Evolutionary conservation across 2,797 vertebrate species (phyloP), one percentile per base, ranked within the genome.

Genomic region (Gorsachius magnificus): DNA sequence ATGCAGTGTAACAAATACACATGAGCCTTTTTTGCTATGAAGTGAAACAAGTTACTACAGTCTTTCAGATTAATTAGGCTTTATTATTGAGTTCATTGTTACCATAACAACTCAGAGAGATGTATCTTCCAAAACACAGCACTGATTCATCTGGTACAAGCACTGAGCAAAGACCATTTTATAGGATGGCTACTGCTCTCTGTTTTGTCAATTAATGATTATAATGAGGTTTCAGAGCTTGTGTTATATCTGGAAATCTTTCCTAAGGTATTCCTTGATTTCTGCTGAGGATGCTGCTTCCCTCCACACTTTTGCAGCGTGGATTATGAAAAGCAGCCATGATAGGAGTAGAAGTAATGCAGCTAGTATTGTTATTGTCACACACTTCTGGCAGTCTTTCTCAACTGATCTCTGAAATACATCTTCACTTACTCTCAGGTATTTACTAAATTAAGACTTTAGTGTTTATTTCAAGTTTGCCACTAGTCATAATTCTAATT

Each of bases 41-140:
- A 94, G 72, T 90, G 83, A 91, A 96, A 93, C 51, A 81, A 91
- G 79, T 84, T 60, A 35, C 35, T 89, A 12, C 35, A 79, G 57
- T 63, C 89, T 96, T 91, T 92, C 54, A 69, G 58, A 94, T 94
- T 96, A 96, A 93, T 95, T 96, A 72, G 89, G 58, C 56, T 93
- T 91, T 82, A 86, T 93, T 25, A 0, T 83, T 0, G 5, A 86
- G 84, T 79, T 92, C 94, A 74, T 96, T 97, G 97, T 97, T 97
- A 84, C 97, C 96, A 96, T 97, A 97, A 97, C 96, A 95, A 97
- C 97, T 94, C 51, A 5, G 61, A 87, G 75, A 90, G 85, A 94
- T 74, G 45, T 28, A 64, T 93, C 92, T 89, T 95, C 85, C 77
- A 64, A 95, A 96, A 91, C 84, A 78, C 65, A 86, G 72, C 72